A percentile compares a stretch with the other conserved stretches of the same genome.
These are phyloP conservation scores for Geopemphigus sp. DNA, from an alignment of 1,140 invertebrate genomes.

Conservation along the genomic window DNA sequence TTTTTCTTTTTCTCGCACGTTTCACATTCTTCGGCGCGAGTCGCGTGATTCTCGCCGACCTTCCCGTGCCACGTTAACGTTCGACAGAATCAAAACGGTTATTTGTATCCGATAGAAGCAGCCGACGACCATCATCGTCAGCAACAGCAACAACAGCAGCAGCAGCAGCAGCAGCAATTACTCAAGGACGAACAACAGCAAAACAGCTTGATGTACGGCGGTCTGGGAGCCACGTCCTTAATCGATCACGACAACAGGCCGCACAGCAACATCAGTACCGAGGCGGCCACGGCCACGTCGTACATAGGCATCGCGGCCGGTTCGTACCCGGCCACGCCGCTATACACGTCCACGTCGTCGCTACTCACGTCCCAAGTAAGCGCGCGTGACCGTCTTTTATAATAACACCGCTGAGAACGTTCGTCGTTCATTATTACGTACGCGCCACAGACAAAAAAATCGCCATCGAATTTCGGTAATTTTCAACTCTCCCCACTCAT, in stretches of 20 bases:
- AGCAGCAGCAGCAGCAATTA: conserved; percentile 16
- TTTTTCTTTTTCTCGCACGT: no score
- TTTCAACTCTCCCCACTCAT: no score
- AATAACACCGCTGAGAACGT: no score
- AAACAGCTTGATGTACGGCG: conserved; percentile 37
- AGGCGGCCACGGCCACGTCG: conserved; percentile 45
- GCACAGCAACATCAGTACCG: conserved; percentile 35
- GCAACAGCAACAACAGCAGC: conserved; percentile 13
- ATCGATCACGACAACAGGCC: conserved; percentile 42
- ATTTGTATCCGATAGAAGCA: not conserved
- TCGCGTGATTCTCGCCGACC: no score
- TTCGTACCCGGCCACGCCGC: conserved; percentile 44
- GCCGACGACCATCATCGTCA: conserved; percentile 35
- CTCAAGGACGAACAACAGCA: conserved; percentile 47
- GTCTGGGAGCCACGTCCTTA: conserved; percentile 8
- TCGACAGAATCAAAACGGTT: no score
- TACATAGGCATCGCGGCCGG: conserved; percentile 49
- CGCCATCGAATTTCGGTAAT: no score
- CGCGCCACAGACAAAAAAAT: no score
- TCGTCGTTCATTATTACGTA: no score
- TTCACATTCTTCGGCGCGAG: no score
- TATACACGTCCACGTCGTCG: conserved; percentile 44
- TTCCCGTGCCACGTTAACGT: no score
- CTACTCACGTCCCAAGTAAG: conserved; percentile 51
- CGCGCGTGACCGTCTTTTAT: no score